Percentiles rank a stretch among this genome's conserved stretches.
Conservation (phyloP, 2,113 vertebrate genomes). For the Sorex fumeus region DNA sequence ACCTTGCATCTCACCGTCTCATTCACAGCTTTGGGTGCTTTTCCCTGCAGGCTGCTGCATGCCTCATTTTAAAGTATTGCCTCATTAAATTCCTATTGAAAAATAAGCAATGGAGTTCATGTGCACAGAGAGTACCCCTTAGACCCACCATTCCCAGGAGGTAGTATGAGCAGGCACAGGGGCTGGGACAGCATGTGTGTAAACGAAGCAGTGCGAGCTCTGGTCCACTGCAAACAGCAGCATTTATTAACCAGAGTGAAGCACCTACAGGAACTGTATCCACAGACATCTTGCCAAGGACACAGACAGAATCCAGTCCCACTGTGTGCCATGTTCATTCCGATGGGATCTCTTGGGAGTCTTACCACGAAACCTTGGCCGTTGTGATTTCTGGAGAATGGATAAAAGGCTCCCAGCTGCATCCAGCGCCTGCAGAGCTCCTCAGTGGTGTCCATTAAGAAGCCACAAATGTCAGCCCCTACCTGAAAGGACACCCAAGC, state of each 20-base stretch:
- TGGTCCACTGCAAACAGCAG: neutral
- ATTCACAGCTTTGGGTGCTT: neutral
- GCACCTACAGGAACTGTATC: neutral
- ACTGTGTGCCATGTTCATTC: neutral
- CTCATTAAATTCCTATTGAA: neutral
- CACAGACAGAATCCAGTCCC: neutral
- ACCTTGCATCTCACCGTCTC: neutral
- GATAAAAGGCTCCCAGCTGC: constrained; percentile 98
- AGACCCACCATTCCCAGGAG: neutral
- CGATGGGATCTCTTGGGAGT: neutral
- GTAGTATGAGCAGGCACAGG: neutral
- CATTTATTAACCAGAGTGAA: neutral
- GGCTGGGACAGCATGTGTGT: neutral
- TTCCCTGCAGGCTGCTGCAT: neutral
- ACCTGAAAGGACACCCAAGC: constrained; percentile 88
- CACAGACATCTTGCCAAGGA: neutral
- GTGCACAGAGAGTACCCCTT: neutral
- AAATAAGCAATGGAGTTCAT: neutral
- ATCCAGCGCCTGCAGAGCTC: constrained; percentile 97
- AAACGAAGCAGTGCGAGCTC: neutral
- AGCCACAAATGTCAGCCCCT: constrained; percentile 97
- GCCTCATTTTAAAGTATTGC: neutral
- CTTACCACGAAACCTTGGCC: constrained; percentile 88
- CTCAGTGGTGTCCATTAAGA: constrained; percentile 90
- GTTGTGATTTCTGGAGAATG: constrained; percentile 97